A percentile compares a stretch with the other conserved stretches of the same genome.
Conservation (phyloP, 1,140 invertebrate genomes). For the Magallana gigas region DNA sequence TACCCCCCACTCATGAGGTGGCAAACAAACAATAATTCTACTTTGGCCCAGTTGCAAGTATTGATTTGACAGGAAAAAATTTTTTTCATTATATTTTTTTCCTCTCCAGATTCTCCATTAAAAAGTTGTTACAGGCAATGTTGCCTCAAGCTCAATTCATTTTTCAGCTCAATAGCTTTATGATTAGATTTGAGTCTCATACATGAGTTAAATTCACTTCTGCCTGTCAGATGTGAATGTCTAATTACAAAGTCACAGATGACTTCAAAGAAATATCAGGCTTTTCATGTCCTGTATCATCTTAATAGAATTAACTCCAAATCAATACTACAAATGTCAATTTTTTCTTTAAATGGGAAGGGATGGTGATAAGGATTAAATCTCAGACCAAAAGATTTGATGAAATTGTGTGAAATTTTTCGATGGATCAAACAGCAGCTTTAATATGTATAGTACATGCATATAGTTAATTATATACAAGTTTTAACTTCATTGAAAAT, state of each 20-base stretch:
- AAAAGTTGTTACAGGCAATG: no score
- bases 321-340: slow-evolving; percentile 3
- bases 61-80: no score
- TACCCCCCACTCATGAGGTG: no score
- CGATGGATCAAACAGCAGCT: not conserved
- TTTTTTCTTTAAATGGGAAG: not conserved
- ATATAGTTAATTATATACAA: no score
- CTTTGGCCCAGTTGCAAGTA: no score
- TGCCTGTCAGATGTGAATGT: not conserved
- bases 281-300: not conserved
- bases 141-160: not conserved
- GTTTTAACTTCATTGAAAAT: no score
- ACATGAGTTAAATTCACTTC: not conserved
- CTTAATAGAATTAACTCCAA: not conserved
- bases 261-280: not conserved
- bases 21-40: no score
- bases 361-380: not conserved
- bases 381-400: not conserved
- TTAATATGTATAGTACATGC: no score
- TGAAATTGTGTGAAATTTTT: slow-evolving; percentile 9
- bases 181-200: not conserved
- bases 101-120: no score
- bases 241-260: not conserved
- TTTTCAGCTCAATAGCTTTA: not conserved
- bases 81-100: no score